A percentile compares a stretch with the other conserved stretches of the same genome.
These are phyloP conservation scores for Lamprotornis superbus DNA, from an alignment of 2,113 vertebrate genomes.

Conservation along the genomic window DNA sequence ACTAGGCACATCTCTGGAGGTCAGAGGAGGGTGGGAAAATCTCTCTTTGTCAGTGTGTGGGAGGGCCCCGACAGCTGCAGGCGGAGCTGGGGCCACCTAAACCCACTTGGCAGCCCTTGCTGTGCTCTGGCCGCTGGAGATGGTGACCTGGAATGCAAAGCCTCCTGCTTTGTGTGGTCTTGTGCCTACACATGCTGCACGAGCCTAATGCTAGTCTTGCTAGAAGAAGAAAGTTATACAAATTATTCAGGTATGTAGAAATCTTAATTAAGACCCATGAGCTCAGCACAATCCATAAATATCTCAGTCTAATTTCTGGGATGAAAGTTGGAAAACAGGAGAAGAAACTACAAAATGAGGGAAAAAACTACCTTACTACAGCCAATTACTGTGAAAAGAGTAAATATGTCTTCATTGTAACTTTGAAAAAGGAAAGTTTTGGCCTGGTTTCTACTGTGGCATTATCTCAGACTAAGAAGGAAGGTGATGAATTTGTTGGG, in stretches of 20 bases:
- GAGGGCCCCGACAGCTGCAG: slow-evolving; percentile 42
- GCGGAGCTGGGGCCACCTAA: slow-evolving; percentile 6
- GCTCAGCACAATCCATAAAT: slow-evolving; percentile 6
- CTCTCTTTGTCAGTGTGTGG: neutral
- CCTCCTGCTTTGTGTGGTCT: slow-evolving; percentile 55
- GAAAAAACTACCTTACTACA: neutral
- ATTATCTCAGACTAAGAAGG: slow-evolving; percentile 60
- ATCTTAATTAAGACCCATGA: slow-evolving; percentile 5
- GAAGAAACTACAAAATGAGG: neutral
- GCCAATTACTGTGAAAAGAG: neutral
- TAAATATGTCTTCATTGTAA: slow-evolving; percentile 21
- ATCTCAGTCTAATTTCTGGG: neutral
- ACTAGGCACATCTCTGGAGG: neutral
- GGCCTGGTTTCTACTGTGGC: neutral
- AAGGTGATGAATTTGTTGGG: slow-evolving; percentile 60
- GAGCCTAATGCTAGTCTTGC: neutral
- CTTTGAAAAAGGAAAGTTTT: neutral
- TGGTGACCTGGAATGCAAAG: slow-evolving; percentile 31
- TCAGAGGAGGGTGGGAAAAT: slow-evolving; percentile 52
- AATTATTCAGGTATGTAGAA: neutral
- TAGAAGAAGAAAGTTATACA: neutral
- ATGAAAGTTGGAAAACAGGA: neutral
- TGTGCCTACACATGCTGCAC: neutral
- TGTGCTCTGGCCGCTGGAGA: slow-evolving; percentile 38
- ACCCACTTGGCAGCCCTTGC: slow-evolving; percentile 24